Evolutionary conservation across 2,888 invertebrate species (phyloP), one percentile per base, ranked within the genome.

Genomic region (Cantharis nigra): DNA sequence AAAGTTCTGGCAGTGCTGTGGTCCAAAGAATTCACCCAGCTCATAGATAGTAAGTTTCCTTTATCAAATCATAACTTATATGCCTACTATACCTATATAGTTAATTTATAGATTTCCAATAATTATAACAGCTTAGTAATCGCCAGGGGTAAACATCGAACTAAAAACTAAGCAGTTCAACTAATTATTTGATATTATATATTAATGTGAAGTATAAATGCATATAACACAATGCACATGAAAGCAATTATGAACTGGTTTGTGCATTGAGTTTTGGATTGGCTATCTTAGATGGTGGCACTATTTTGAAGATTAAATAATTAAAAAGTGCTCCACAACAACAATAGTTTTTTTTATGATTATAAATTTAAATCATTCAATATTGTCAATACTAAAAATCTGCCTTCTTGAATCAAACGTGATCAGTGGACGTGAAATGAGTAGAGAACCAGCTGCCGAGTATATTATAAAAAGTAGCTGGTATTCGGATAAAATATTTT

Each of bases 401-500:
- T 28, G 63, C 71, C 70, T 78, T 28, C 69, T 69, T 70, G 72
- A 75, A 77, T 75, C 72, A 70, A 77, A 79, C 74, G 79, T 73
- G 79, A 79, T 65, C 75, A 77, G 77, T 70, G 72, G 79, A 79
- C 75, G 78, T 77, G 80, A 78, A 80, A 75, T 79, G 74, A 76
- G 80, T 63, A 78, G 74, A 77, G 74, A 80, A 77, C 84, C 85
- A 85, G 84, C 85, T 84, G 85, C 85, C 84, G 84, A 81, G 83
- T 83, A 82, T 84, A 80, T 82, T 83, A 85, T 79, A 85, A 84
- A 84, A 84, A 85, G 85, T 84, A 83, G 86, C 85, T 83, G 87
- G 86, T 86, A 87, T 87, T 87, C 85, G 87, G 85, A 87, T 87
- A 87, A 87, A 86, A 86, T 88, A 88, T 88, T 88, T 88, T 88